Evolutionary conservation across 2,797 vertebrate genomes (phyloP), one percentile per base, ranked within the genome.

Genomic region (Danio tinwini): DNA sequence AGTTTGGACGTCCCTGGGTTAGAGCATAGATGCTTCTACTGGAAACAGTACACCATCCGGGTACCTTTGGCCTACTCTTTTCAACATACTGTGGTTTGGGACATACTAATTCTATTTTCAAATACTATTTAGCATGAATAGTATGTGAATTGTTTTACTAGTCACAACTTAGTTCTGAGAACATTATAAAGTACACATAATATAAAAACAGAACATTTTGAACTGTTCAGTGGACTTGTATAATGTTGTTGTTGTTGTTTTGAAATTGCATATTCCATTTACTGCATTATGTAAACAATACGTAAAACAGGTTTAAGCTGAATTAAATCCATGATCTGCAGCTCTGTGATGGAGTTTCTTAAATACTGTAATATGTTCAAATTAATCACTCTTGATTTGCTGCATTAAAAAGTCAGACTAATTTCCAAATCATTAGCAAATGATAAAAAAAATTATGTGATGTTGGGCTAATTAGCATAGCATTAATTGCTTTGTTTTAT

Each of bases 401-500:
- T 81, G 85, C 83, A 74, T 86, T 82, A 75, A 86, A 87, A 88
- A 89, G 81, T 88, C 85, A 74, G 19, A 65, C 89, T 91, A 92
- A 93, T 92, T 91, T 93, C 87, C 79, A 2, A 81, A 88, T 88
- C 88, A 92, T 93, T 92, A 92, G 89, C 84, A 80, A 90, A 89
- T 87, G 87, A 90, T 88, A 83, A 82, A 84, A 86, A 92, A 92
- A 29, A 29, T 91, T 87, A 88, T 87, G 87, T 63, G 84, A 88
- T 92, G 90, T 92, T 87, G 59, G 83, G 89, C 86, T 92, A 90
- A 93, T 92, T 92, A 93, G 86, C 91, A 90, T 88, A 90, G 86
- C 91, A 90, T 90, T 87, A 92, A 92, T 89, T 87, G 91, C 91
- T 91, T 90, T 92, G 91, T 92, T 92, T 92, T 89, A 92, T 88